These are phyloP conservation scores for Ernsta delagoae DNA, from an alignment of 2,888 invertebrate genomes.

Conservation along the genomic window DNA sequence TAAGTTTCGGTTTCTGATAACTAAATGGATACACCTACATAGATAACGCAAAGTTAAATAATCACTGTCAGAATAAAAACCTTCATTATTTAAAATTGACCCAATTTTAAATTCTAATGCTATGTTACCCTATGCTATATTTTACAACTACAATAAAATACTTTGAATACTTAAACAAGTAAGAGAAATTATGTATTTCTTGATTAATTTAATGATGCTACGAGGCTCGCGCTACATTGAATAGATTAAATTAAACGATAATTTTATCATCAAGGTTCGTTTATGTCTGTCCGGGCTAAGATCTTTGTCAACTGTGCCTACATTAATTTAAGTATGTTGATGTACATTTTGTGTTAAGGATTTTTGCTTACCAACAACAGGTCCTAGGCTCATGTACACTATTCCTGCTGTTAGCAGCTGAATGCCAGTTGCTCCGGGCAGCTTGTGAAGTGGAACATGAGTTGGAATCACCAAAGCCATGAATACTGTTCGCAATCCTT, in stretches of 20 bases:
- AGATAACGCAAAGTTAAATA: too few species aligned
- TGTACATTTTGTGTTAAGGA: neutral
- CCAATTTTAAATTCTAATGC: too few species aligned
- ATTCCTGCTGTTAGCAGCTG: slow-evolving; percentile 88
- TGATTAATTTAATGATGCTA: neutral
- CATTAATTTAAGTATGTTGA: neutral
- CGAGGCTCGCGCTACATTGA: neutral
- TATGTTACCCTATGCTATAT: too few species aligned
- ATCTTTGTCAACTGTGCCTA: neutral
- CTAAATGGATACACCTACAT: too few species aligned
- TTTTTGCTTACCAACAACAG: slow-evolving; percentile 85
- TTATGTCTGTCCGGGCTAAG: neutral
- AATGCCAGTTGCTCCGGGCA: slow-evolving; percentile 89
- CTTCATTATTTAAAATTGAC: too few species aligned
- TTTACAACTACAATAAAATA: too few species aligned
- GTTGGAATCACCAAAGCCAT: slow-evolving; percentile 90
- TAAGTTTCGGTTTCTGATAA: too few species aligned
- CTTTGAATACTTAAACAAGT: neutral
- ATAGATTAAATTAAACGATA: neutral
- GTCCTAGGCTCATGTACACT: slow-evolving; percentile 86
- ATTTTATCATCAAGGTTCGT: neutral
- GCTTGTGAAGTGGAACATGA: slow-evolving; percentile 87
- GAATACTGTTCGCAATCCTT: slow-evolving; percentile 89
- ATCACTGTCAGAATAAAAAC: too few species aligned
- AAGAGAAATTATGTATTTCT: neutral